A percentile compares a stretch with the other conserved stretches of the same genome.
These are phyloP conservation scores for Plebejus argus DNA, from an alignment of 2,888 invertebrate genomes.

Conservation along the genomic window DNA sequence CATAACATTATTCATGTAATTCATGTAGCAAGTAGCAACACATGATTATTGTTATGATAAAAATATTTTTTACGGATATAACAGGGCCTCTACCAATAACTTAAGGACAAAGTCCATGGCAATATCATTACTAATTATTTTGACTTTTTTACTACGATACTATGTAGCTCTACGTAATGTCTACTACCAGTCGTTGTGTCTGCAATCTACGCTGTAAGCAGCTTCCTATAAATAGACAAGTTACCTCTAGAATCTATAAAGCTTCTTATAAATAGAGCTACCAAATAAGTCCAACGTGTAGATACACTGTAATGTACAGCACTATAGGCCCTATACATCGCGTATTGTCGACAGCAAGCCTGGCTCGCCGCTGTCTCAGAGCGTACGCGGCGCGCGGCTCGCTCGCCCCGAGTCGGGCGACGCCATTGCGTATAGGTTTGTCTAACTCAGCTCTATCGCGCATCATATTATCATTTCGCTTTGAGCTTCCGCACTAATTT, in stretches of 20 bases:
- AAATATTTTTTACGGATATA: no score
- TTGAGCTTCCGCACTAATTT: conserved; percentile 29
- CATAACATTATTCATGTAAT: no score
- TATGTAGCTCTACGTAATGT: no score
- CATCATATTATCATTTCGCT: conserved; percentile 37
- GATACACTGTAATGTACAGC: not conserved
- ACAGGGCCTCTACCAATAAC: no score
- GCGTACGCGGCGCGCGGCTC: conserved; percentile 58
- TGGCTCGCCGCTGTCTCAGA: conserved; percentile 70
- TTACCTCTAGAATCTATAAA: no score
- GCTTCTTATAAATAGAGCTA: not conserved
- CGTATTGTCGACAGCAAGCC: conserved; percentile 62
- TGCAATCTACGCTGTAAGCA: no score
- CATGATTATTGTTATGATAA: no score
- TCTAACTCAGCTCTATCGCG: conserved; percentile 54
- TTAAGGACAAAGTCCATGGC: no score
- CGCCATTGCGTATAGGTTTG: conserved; percentile 71
- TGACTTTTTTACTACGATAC: no score
- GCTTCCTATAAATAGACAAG: not conserved
- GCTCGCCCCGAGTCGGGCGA: conserved; percentile 57
- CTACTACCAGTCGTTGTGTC: no score
- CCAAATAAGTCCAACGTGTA: not conserved
- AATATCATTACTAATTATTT: no score
- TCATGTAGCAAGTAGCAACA: no score
- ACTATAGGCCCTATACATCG: not conserved